Conservation (phyloP, 2,113 vertebrate genomes). For the Ameiurus melas region DNA sequence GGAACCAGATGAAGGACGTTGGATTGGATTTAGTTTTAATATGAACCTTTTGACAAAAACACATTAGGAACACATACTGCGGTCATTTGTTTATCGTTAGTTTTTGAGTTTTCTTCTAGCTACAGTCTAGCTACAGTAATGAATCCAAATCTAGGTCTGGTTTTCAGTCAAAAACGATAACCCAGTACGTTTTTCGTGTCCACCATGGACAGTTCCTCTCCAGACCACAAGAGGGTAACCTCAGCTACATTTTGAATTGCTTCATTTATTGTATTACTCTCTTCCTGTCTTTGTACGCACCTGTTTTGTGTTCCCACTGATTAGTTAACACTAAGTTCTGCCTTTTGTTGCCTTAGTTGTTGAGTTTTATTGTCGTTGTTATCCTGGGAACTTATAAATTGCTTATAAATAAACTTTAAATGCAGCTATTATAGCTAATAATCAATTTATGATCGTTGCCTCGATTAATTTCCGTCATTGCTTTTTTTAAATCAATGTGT, state of each 20-base stretch:
- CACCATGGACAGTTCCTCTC: background rate
- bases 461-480: background rate
- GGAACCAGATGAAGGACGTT: background rate
- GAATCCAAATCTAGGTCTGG: background rate
- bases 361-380: background rate
- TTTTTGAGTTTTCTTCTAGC: background rate
- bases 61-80: background rate
- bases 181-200: background rate
- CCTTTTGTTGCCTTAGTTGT: background rate
- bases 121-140: background rate
- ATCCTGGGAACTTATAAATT: background rate
- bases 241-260: background rate
- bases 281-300: background rate
- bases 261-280: background rate
- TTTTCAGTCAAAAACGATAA: background rate
- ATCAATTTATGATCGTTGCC: background rate
- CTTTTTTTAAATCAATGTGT: background rate
- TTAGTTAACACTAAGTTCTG: background rate
- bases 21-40: background rate
- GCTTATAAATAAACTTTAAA: no score
- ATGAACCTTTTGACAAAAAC: background rate
- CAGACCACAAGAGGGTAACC: background rate
- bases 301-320: background rate
- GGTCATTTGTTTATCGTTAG: background rate
- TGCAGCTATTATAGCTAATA: background rate